Percentiles rank a stretch among this genome's conserved stretches.
Conservation (phyloP, 2,797 vertebrate species). For the Trichosurus vulpecula region DNA sequence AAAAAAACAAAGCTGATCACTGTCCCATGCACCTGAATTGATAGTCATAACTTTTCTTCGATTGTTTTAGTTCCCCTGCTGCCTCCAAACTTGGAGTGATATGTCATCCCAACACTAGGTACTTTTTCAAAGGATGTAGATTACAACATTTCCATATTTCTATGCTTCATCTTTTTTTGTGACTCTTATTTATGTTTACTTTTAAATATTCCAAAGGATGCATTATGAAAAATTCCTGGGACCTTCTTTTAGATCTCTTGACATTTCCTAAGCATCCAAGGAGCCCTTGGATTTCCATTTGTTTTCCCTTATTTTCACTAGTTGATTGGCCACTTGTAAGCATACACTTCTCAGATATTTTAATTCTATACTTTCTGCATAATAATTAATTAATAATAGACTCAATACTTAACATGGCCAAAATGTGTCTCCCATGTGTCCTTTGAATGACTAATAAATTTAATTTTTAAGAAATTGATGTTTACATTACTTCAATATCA, state of each 20-base stretch:
- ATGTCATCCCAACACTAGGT: rapidly evolving
- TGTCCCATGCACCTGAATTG: neutral
- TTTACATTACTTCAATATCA: too few species aligned
- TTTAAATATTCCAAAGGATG: neutral
- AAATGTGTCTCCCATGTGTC: neutral
- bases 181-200: neutral
- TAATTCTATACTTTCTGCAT: neutral
- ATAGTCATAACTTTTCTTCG: neutral
- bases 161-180: neutral
- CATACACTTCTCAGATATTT: neutral
- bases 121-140: neutral
- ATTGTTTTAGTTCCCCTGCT: neutral
- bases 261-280: neutral
- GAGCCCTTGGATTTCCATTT: neutral
- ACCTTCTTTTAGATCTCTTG: neutral
- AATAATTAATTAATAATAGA: neutral
- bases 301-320: too few species aligned
- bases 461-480: neutral
- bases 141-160: neutral
- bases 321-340: too few species aligned
- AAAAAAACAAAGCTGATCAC: too few species aligned
- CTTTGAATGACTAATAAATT: neutral
- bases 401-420: neutral
- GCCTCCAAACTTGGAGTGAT: neutral
- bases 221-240: neutral